phyloP scores from a whole-genome alignment of 2,113 vertebrate species.

The Pithys albifrons region DNA sequence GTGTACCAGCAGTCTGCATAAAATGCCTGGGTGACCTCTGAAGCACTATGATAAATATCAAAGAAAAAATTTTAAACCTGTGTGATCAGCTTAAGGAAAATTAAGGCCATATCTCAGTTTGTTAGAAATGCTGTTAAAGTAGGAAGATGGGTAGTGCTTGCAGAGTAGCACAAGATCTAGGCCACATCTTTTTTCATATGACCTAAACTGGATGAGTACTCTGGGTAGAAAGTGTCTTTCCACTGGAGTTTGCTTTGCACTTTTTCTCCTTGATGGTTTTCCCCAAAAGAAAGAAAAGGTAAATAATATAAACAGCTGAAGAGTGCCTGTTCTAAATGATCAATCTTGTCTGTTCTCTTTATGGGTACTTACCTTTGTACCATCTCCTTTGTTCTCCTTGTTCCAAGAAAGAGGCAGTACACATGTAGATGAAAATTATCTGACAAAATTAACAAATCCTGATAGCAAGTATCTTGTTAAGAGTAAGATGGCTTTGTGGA shows the following conservation, averaged over 20 bases:
- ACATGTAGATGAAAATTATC: neutral
- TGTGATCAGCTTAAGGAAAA: constrained; percentile 32
- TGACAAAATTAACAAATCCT: neutral
- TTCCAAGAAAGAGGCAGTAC: neutral
- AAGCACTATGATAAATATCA: constrained; percentile 40
- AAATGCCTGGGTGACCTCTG: constrained; percentile 50
- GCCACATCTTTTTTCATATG: neutral
- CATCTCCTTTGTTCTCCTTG: neutral
- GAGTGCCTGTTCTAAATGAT: neutral
- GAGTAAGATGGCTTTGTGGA: neutral
- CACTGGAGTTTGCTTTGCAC: neutral
- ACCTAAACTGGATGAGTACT: neutral
- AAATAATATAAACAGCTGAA: neutral
- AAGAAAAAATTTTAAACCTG: constrained; percentile 25
- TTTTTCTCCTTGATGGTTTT: neutral
- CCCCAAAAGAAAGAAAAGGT: neutral
- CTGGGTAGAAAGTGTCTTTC: neutral
- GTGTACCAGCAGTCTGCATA: constrained; percentile 43
- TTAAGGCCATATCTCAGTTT: constrained; percentile 31
- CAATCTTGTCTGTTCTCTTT: neutral
- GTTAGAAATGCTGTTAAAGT: constrained; percentile 9
- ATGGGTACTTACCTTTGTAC: neutral
- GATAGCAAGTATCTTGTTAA: neutral
- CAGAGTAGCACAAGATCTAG: neutral
- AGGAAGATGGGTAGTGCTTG: neutral